These are phyloP conservation scores for Himalopsyche anomala DNA, from an alignment of 2,888 invertebrate species.

Conservation along the genomic window DNA sequence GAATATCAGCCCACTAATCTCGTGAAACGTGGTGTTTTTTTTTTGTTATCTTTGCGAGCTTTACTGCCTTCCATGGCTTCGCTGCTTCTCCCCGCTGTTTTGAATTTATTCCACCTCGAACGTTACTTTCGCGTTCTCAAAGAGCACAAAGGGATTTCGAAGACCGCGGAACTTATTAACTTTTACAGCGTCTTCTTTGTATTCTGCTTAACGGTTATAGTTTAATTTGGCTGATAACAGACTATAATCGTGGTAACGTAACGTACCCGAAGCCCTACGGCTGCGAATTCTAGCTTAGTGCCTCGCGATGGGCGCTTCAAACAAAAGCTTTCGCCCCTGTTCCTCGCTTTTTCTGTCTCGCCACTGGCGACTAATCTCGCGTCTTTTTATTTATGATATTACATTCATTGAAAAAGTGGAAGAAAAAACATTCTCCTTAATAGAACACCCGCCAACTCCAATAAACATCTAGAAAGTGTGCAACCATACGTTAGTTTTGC, in stretches of 20 bases:
- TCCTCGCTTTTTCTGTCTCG: neutral
- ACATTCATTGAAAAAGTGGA: neutral
- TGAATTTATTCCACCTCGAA: conserved; percentile 48
- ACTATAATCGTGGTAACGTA: conserved; percentile 25
- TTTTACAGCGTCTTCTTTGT: conserved; percentile 57
- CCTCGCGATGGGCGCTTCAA: neutral
- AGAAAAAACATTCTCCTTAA: neutral
- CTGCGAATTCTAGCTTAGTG: neutral
- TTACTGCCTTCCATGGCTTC: conserved; percentile 5
- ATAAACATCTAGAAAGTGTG: neutral
- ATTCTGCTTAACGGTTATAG: conserved; percentile 52
- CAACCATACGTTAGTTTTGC: too few species aligned
- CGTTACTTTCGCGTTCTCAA: conserved; percentile 46
- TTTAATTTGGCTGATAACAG: conserved; percentile 52
- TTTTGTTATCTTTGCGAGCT: conserved; percentile 38
- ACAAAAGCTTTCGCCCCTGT: conserved; percentile 10
- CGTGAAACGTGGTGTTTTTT: conserved; percentile 48
- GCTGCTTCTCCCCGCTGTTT: neutral
- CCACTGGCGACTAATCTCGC: neutral
- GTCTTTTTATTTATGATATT: conserved; percentile 6
- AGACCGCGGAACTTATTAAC: conserved; percentile 58
- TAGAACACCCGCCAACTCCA: neutral
- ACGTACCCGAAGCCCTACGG: conserved; percentile 21
- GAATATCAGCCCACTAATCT: conserved; percentile 14
- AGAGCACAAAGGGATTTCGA: conserved; percentile 54